Percentiles rank a stretch among this genome's conserved stretches.
phyloP scores from a whole-genome alignment of 1,140 invertebrate genomes.

The Trachymyrmex cornetzi region DNA sequence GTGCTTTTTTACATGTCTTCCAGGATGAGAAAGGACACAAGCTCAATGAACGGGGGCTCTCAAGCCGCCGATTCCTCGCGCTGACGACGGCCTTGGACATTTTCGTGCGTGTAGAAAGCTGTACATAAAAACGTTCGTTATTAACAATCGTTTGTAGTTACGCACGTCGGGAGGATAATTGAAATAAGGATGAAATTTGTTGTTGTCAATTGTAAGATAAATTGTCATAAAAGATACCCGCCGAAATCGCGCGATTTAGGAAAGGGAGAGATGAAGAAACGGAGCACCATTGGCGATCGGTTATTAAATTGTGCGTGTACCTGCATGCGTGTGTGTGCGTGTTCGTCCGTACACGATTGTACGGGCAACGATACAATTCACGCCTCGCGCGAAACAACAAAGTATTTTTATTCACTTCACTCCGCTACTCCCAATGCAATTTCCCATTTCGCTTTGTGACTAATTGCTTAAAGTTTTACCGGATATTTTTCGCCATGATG shows the following conservation, averaged over 20 bases:
- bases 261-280: not conserved
- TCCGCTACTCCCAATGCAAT: slow-evolving; percentile 13
- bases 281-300: not conserved
- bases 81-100: slow-evolving; percentile 2
- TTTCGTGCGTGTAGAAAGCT: slow-evolving; percentile 27
- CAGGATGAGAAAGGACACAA: slow-evolving; percentile 32
- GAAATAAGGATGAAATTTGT: slow-evolving; percentile 60
- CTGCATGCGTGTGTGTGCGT: not conserved
- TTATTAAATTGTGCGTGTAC: slow-evolving; percentile 3
- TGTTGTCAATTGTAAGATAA: slow-evolving; percentile 76
- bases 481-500: slow-evolving; percentile 35
- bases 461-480: slow-evolving; percentile 64
- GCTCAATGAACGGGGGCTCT: slow-evolving; percentile 18
- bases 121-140: slow-evolving; percentile 59
- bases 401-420: slow-evolving; percentile 54
- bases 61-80: slow-evolving; percentile 10
- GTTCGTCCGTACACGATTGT: not conserved
- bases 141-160: slow-evolving; percentile 58
- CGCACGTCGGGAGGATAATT: slow-evolving; percentile 29
- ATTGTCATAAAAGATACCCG: slow-evolving; percentile 29
- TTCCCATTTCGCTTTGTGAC: slow-evolving; percentile 46
- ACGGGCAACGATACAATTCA: slow-evolving; percentile 5
- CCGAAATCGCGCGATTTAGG: not conserved
- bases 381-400: slow-evolving; percentile 8
- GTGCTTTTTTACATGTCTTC: slow-evolving; percentile 59